Conservation (phyloP, 2,113 vertebrate species). For the Grus americana region DNA sequence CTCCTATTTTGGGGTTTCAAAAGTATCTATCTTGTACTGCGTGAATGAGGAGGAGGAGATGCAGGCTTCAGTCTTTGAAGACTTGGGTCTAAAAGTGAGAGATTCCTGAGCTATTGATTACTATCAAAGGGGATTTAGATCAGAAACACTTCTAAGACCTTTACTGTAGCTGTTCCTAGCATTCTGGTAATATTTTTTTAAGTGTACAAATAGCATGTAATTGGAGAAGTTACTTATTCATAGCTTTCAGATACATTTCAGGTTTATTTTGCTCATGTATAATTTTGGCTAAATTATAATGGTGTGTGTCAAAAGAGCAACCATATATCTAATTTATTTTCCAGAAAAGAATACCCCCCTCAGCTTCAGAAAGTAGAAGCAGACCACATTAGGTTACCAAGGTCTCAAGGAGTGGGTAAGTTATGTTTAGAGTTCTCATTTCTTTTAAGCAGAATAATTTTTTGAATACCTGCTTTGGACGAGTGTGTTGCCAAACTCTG, state of each 20-base stretch:
- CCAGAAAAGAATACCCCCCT: conserved; percentile 87
- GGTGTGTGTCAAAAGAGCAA: conserved; percentile 23
- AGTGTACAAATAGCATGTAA: not conserved
- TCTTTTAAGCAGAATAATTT: not conserved
- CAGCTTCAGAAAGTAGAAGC: conserved; percentile 81
- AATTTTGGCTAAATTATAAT: not conserved
- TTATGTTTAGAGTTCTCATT: conserved; percentile 8
- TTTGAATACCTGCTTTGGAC: not conserved
- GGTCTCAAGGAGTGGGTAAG: conserved; percentile 83
- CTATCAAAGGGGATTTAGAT: not conserved
- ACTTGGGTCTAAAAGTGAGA: not conserved
- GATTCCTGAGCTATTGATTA: not conserved
- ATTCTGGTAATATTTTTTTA: not conserved
- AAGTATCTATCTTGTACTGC: not conserved
- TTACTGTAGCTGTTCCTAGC: not conserved
- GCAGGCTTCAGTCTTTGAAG: not conserved
- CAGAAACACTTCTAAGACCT: not conserved
- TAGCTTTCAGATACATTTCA: not conserved
- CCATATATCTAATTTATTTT: conserved; percentile 36
- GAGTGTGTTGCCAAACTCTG: not conserved
- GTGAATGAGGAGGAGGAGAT: not conserved
- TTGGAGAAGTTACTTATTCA: not conserved
- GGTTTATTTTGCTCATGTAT: not conserved
- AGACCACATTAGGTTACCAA: conserved; percentile 85
- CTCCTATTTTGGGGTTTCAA: not conserved